phyloP scores from a whole-genome alignment of 2,113 vertebrate genomes.

The Tragelaphus buxtoni region DNA sequence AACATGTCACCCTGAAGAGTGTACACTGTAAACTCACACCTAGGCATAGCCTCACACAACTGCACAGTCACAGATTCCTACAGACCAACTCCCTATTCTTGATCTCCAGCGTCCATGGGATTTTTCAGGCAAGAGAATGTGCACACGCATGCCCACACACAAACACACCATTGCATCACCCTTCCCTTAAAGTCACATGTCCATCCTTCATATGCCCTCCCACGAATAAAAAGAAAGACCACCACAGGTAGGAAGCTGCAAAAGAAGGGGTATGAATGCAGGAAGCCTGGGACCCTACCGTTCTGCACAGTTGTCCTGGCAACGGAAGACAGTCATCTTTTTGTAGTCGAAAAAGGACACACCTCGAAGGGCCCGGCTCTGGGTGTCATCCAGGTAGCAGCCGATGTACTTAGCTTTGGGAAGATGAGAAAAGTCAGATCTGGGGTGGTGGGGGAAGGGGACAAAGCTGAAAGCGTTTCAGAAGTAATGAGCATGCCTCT shows the following conservation, averaged over 20 bases:
- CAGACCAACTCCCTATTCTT: neutral
- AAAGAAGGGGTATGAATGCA: neutral
- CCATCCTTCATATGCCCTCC: neutral
- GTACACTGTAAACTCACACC: neutral
- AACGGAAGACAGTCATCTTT: constrained; percentile 99
- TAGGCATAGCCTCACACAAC: neutral
- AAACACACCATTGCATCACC: no score
- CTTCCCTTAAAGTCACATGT: neutral
- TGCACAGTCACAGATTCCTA: neutral
- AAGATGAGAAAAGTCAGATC: constrained; percentile 15
- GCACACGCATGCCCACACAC: neutral
- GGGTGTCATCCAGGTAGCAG: constrained; percentile 92
- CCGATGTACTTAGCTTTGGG: constrained; percentile 92
- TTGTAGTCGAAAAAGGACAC: constrained; percentile 99
- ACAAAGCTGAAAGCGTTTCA: neutral
- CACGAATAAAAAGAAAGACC: neutral
- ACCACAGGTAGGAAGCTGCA: neutral
- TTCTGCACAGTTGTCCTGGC: constrained; percentile 99
- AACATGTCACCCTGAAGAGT: neutral
- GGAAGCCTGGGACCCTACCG: constrained; percentile 81
- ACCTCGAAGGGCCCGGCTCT: constrained; percentile 90
- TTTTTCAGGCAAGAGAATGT: neutral
- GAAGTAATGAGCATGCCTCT: neutral
- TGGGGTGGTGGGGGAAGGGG: neutral
- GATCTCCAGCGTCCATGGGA: neutral